Percentiles rank a stretch among this genome's conserved stretches.
phyloP scores from a whole-genome alignment of 1,140 invertebrate genomes.

The Hyles euphorbiae region DNA sequence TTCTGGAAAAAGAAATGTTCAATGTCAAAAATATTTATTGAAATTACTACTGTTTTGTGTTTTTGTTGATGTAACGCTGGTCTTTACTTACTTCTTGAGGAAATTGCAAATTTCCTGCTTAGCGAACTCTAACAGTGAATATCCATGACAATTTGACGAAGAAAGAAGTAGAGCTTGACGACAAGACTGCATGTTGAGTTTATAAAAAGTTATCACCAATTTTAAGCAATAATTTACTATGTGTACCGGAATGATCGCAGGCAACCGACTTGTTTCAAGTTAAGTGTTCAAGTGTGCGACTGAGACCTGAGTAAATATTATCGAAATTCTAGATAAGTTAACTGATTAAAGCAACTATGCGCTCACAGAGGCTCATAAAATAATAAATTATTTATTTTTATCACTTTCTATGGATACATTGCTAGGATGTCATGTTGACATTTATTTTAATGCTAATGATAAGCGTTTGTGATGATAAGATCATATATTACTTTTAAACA shows the following conservation, averaged over 20 bases:
- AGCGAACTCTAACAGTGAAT: conserved; percentile 81
- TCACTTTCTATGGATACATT: too few species aligned
- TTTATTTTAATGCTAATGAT: too few species aligned
- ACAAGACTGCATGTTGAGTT: conserved; percentile 31
- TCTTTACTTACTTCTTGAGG: conserved; percentile 76
- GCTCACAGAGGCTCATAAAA: background rate
- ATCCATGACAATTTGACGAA: conserved; percentile 82
- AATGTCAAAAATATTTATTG: conserved; percentile 7
- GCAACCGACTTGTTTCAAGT: too few species aligned
- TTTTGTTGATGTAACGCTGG: conserved; percentile 11
- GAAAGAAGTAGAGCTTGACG: conserved; percentile 81
- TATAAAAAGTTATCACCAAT: too few species aligned
- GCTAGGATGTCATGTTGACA: too few species aligned
- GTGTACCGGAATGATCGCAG: too few species aligned
- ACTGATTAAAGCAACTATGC: conserved; percentile 1
- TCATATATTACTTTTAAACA: too few species aligned
- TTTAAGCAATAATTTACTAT: too few species aligned
- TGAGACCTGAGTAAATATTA: too few species aligned
- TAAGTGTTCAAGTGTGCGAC: too few species aligned
- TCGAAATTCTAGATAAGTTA: background rate
- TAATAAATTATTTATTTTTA: background rate
- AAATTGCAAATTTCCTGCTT: conserved; percentile 79
- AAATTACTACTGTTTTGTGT: too few species aligned
- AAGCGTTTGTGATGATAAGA: too few species aligned
- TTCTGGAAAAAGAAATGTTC: conserved; percentile 65